Evolutionary conservation across 2,888 invertebrate genomes (phyloP).

Genomic region (Odontomyia ornata): DNA sequence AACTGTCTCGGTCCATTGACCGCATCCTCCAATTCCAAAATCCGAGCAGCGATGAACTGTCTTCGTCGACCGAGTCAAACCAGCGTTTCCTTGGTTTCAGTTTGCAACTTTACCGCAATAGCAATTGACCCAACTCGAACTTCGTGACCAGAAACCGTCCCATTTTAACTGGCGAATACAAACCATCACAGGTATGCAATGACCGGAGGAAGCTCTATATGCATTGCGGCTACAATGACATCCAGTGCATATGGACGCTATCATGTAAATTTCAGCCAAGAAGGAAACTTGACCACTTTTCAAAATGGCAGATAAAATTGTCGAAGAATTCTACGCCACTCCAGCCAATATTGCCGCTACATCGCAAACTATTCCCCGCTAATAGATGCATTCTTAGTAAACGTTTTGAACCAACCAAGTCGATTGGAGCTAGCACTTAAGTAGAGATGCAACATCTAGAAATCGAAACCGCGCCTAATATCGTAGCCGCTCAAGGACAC

Average conservation of each 20-base stretch:
- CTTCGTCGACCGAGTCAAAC: too few species aligned
- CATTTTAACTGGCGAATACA: neutral
- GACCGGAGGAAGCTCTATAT: neutral
- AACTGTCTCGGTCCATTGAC: too few species aligned
- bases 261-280: neutral
- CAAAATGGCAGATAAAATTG: conserved; percentile 17
- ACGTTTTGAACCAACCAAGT: neutral
- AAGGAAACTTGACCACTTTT: neutral
- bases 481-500: too few species aligned
- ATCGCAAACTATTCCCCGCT: neutral
- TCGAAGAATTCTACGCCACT: neutral
- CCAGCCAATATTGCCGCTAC: neutral
- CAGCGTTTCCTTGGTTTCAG: too few species aligned
- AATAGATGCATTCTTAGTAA: neutral
- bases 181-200: neutral
- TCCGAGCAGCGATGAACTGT: too few species aligned
- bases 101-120: too few species aligned
- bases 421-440: neutral
- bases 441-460: neutral
- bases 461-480: too few species aligned
- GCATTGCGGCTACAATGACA: conserved; percentile 4
- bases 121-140: neutral
- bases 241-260: neutral
- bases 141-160: conserved; percentile 17
- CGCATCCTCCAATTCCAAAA: too few species aligned